phyloP scores from a whole-genome alignment of 2,113 vertebrate species.

The Thymallus thymallus region DNA sequence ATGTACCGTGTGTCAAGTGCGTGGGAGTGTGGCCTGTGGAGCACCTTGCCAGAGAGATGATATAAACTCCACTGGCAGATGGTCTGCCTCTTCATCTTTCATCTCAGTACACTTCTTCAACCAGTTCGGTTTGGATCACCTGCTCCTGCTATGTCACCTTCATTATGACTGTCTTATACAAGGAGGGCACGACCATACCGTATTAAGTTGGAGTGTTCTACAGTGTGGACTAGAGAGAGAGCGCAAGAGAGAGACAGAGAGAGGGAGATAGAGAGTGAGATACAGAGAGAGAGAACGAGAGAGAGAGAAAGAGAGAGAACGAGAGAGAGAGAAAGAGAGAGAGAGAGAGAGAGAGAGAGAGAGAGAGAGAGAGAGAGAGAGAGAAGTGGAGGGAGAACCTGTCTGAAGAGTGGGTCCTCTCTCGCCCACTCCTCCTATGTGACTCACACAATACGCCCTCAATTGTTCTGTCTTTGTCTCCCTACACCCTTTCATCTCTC shows the following conservation, averaged over 20 bases:
- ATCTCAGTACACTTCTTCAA: too few relatives aligned
- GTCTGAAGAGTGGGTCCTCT: not conserved
- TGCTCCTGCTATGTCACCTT: not conserved
- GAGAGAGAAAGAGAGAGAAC: too few relatives aligned
- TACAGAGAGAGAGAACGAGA: too few relatives aligned
- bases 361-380: not conserved
- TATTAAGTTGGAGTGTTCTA: too few relatives aligned
- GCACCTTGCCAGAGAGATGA: not conserved
- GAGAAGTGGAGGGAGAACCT: not conserved
- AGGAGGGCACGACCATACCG: too few relatives aligned
- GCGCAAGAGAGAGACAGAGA: too few relatives aligned
- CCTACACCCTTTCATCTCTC: not conserved
- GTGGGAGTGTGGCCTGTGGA: not conserved
- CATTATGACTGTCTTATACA: too few relatives aligned
- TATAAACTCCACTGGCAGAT: not conserved
- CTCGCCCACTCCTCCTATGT: slow-evolving; percentile 10
- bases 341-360: too few relatives aligned
- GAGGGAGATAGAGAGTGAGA: too few relatives aligned
- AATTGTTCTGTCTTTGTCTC: not conserved
- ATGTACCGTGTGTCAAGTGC: not conserved
- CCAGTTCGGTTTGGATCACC: not conserved
- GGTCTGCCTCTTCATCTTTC: not conserved
- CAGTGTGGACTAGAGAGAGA: not conserved
- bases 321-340: too few relatives aligned
- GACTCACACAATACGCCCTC: not conserved